Base-by-base conservation (phyloP, 2,113 vertebrate species). In the Coreoperca whiteheadi region DNA sequence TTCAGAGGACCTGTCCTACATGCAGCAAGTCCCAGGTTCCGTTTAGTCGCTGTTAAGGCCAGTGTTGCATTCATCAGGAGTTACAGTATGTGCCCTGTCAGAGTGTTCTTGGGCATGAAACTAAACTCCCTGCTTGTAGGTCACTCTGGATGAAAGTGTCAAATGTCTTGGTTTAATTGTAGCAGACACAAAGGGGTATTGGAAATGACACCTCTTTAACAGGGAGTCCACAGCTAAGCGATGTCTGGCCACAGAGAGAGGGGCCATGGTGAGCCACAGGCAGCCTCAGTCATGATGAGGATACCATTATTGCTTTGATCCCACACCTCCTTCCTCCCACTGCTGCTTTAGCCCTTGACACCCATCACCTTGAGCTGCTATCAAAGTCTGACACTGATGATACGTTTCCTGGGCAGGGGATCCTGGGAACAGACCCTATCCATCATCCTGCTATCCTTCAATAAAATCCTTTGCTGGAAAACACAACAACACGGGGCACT, bases 401-500 rank as follows among this genome's bases (percentile, higher is more conserved):
- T 88, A 25, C 63, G 56, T 82, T 90, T 77, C 70, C 82, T 63
- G 80, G 67, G 82, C 63, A 46, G 77, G 75, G 79, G 74, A 84
- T 91, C 79, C 64, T 86, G 84, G 64, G 85, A 87, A 88, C 82
- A 77, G 85, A 90, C 76, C 57, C 54, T 71, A 89, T 90, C 85
- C 88, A 92, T 91, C 91, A 89, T 68, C 56, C 82, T 30, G 79
- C 54, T 84, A 85, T 48, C 30, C 80, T 64, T 39, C 46, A 21
- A 90, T 85, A 91, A 91, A 86, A 92, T 74, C 77, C 43, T 70
- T 83, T 41, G 30, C 56, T 4, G 0, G 65, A 82, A 85, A 89
- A 83, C 79, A 86, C 50, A 77, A 69, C 86, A 87, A 71, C 74
- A 75, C 7, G n/a, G 59, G 69, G 59, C 56, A 9, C 57, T 56